Conservation (phyloP, 2,888 invertebrate genomes). For the Stenolophus ochropezus region DNA sequence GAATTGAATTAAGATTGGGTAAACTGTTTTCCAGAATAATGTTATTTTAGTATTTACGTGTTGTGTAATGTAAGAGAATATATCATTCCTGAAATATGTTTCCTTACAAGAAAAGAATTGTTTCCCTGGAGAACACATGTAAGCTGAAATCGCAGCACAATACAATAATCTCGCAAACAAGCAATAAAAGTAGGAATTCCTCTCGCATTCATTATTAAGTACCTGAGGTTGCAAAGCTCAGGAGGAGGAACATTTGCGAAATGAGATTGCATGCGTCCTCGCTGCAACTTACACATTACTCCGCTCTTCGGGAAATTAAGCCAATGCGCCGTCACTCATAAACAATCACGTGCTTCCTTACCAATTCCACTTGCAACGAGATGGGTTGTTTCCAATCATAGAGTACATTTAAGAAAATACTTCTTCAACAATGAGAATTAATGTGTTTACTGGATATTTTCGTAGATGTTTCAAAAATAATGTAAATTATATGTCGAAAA, state of each 20-base stretch:
- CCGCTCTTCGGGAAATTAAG: background rate
- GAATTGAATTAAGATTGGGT: no score
- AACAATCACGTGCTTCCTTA: background rate
- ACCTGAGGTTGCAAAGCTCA: background rate
- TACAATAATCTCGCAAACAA: slow-evolving; percentile 7
- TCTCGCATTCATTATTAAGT: slow-evolving; percentile 15
- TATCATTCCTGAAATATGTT: background rate
- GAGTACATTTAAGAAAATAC: no score
- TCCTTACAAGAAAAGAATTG: background rate
- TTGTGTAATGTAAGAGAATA: background rate
- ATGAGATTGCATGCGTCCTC: background rate
- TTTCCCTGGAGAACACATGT: background rate
- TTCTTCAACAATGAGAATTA: no score
- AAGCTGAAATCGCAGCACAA: slow-evolving; percentile 2
- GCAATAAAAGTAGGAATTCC: slow-evolving; percentile 2
- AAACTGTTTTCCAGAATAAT: no score
- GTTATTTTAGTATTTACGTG: background rate
- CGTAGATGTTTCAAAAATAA: no score
- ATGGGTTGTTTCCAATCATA: no score
- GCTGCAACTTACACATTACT: background rate
- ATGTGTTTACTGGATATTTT: no score
- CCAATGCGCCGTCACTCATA: background rate
- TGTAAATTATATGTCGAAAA: no score
- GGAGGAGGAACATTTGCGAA: background rate
- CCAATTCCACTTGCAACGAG: no score